Percentiles rank a stretch among this genome's conserved stretches.
These are phyloP conservation scores for Morelia viridis DNA, from an alignment of 2,797 vertebrate genomes.

Conservation along the genomic window DNA sequence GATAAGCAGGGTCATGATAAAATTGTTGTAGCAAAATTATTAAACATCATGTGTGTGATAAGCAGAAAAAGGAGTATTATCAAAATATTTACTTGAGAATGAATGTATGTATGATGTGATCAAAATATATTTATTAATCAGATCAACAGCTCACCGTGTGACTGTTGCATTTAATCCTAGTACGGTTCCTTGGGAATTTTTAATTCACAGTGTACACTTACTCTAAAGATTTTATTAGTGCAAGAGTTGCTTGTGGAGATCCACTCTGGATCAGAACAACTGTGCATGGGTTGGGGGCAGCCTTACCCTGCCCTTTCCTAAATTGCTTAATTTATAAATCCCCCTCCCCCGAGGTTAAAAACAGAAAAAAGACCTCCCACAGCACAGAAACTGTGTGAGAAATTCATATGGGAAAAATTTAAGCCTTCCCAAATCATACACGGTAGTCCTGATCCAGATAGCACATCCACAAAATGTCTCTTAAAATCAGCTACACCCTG, in stretches of 20 bases:
- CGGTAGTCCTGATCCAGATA: neutral
- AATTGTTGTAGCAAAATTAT: slow-evolving; percentile 44
- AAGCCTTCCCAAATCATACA: neutral
- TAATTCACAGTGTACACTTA: slow-evolving; percentile 11
- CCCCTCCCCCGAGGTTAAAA: neutral
- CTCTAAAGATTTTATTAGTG: neutral
- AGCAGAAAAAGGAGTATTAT: slow-evolving; percentile 23
- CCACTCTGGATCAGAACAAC: neutral
- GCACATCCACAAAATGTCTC: neutral
- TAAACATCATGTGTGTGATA: slow-evolving; percentile 37
- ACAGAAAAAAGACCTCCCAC: neutral
- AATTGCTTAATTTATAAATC: neutral
- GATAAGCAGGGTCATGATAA: neutral
- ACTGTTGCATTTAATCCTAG: neutral
- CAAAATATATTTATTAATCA: slow-evolving; percentile 26
- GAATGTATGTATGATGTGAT: slow-evolving; percentile 36
- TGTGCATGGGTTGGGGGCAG: neutral
- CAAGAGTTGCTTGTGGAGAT: neutral
- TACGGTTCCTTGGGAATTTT: neutral
- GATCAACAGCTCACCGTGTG: slow-evolving; percentile 16
- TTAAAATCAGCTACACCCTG: neutral
- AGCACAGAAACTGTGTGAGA: neutral
- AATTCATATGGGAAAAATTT: neutral
- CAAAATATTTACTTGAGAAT: slow-evolving; percentile 45
- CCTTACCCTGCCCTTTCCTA: neutral